These are phyloP conservation scores for Pelagia noctiluca DNA, from an alignment of 30 jellyfish, hydroid and myxozoan genomes.

Conservation along the genomic window DNA sequence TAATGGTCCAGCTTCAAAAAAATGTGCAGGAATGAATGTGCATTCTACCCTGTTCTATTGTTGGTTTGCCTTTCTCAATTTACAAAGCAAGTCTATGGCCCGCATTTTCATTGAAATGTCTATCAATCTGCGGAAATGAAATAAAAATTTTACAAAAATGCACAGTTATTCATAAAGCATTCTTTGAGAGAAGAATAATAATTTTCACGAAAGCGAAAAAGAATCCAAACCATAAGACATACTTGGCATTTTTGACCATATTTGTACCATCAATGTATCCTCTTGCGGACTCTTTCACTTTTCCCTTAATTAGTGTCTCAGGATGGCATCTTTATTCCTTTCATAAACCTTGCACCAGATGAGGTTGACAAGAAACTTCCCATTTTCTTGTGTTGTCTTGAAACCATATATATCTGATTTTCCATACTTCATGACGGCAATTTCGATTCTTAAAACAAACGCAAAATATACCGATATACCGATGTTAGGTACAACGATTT, in stretches of 20 bases:
- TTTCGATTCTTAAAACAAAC: constrained; percentile 30
- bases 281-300: constrained; percentile 7
- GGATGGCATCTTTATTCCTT: constrained; percentile 34
- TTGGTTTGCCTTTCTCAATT: constrained; percentile 12
- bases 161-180: no score
- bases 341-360: constrained; percentile 60
- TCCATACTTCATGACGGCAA: constrained; percentile 42
- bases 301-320: constrained; percentile 32
- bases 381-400: constrained; percentile 30
- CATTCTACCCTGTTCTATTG: constrained; percentile 9
- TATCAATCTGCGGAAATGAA: constrained; percentile 4
- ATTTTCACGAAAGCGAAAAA: no score
- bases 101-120: constrained; percentile 7
- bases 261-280: constrained; percentile 8
- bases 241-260: not conserved
- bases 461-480: constrained; percentile 12
- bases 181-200: no score
- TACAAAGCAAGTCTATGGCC: constrained; percentile 7
- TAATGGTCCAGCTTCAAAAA: no score
- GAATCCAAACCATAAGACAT: no score
- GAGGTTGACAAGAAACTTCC: constrained; percentile 54
- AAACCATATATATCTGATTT: constrained; percentile 14
- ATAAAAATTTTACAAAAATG: constrained; percentile 3
- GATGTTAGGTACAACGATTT: not conserved
- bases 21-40: no score